A percentile compares a stretch with the other conserved stretches of the same genome.
Conservation (phyloP, 2,113 vertebrate species). For the Asarcornis scutulata region DNA sequence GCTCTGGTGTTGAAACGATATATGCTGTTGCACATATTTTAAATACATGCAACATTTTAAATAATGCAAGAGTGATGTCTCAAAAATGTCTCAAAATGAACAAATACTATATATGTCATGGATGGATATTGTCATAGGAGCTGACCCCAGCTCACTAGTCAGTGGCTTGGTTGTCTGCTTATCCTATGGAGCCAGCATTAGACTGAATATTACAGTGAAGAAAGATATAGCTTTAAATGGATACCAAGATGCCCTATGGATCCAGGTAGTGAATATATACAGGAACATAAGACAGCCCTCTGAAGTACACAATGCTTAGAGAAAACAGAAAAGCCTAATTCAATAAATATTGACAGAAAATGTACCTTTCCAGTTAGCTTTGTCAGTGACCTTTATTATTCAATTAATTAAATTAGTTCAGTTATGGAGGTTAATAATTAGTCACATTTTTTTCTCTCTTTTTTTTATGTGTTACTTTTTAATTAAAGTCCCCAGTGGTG, state of each 20-base stretch:
- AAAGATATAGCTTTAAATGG: background rate
- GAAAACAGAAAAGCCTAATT: conserved; percentile 26
- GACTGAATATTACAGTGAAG: background rate
- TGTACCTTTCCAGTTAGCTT: conserved; percentile 7
- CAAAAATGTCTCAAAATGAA: background rate
- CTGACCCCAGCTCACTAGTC: fast-evolving
- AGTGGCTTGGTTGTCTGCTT: background rate
- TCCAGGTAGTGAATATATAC: background rate
- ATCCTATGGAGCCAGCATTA: fast-evolving
- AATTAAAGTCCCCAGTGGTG: background rate
- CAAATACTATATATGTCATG: fast-evolving
- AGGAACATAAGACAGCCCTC: background rate
- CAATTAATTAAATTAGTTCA: conserved; percentile 40
- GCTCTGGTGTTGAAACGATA: background rate
- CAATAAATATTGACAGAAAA: conserved; percentile 41
- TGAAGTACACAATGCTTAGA: background rate
- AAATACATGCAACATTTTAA: background rate
- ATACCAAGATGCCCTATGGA: background rate
- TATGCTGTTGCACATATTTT: background rate
- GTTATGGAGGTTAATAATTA: background rate
- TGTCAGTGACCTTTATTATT: conserved; percentile 44
- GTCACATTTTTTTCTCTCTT: background rate
- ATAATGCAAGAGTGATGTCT: background rate
- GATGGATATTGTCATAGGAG: no score
- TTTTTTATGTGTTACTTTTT: background rate